These are phyloP conservation scores for Acleris laterana DNA, from an alignment of 2,888 invertebrate genomes.

Conservation along the genomic window DNA sequence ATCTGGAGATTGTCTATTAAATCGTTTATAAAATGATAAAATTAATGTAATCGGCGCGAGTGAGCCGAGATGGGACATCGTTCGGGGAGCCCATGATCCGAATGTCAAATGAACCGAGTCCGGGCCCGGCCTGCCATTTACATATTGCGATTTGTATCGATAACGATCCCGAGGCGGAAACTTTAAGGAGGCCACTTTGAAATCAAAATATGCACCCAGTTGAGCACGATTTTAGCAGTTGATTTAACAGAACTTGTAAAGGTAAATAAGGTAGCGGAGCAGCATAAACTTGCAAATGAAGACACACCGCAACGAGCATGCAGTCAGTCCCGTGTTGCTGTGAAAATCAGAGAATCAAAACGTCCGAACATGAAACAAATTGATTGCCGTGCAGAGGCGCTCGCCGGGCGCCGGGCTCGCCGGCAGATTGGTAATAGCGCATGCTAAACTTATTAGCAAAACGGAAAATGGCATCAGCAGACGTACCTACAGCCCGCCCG, in stretches of 20 bases:
- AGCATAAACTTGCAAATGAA: conserved; percentile 73
- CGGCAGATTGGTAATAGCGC: conserved; percentile 82
- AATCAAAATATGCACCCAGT: conserved; percentile 1
- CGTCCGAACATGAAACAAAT: conserved; percentile 79
- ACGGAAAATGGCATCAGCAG: conserved; percentile 82
- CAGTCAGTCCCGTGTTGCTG: conserved; percentile 60
- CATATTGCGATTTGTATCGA: conserved; percentile 79
- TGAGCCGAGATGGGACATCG: conserved; percentile 80
- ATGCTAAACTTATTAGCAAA: conserved; percentile 83
- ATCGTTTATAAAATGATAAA: conserved; percentile 82
- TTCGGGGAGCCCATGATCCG: conserved; percentile 77
- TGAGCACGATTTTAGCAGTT: conserved; percentile 10
- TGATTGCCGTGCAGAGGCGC: conserved; percentile 75
- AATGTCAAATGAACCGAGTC: conserved; percentile 73
- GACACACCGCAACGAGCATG: conserved; percentile 67
- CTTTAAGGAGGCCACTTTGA: conserved; percentile 6
- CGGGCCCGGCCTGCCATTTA: conserved; percentile 69
- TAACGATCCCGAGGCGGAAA: conserved; percentile 50
- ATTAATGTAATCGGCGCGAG: conserved; percentile 82
- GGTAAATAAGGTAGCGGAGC: conserved; percentile 56
- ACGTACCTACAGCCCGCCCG: conserved; percentile 59
- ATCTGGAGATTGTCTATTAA: conserved; percentile 78
- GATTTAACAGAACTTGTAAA: conserved; percentile 23
- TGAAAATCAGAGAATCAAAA: conserved; percentile 77
- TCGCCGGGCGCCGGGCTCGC: conserved; percentile 67